phyloP scores from a whole-genome alignment of 1,140 invertebrate species.

The Anoplolepis gracilipes region DNA sequence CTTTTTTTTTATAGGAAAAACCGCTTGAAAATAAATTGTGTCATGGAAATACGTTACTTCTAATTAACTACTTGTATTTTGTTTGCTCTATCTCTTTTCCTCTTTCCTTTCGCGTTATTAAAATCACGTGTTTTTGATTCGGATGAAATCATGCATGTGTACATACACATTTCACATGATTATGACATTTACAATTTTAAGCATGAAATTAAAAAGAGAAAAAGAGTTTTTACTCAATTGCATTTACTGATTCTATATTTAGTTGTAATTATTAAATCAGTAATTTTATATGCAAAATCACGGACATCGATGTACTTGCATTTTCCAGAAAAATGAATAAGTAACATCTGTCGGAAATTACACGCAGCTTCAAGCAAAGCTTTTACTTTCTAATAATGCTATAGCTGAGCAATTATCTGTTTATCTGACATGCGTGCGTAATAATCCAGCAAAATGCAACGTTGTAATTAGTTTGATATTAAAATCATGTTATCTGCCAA shows the following conservation, averaged over 20 bases:
- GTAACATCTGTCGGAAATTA: constrained; percentile 23
- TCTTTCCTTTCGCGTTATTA: constrained; percentile 14
- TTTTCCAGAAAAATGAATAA: constrained; percentile 29
- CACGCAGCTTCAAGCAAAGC: not conserved
- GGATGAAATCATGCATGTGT: not conserved
- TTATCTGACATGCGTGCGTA: not conserved
- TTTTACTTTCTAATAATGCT: constrained; percentile 54
- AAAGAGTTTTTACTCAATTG: not conserved
- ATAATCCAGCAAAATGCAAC: not conserved
- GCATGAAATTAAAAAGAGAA: not conserved
- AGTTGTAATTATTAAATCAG: not conserved
- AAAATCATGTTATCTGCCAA: not conserved
- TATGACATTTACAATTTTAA: not conserved
- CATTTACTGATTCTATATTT: not conserved
- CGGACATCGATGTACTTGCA: not conserved
- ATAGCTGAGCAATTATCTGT: constrained; percentile 16
- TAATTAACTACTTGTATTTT: constrained; percentile 18
- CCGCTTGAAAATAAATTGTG: constrained; percentile 22
- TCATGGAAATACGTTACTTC: constrained; percentile 6
- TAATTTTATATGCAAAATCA: not conserved
- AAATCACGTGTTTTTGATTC: not conserved
- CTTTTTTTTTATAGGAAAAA: not conserved
- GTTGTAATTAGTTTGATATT: not conserved
- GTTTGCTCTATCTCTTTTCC: not conserved
- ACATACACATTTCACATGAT: not conserved